Conservation (phyloP, 2,888 invertebrate genomes). For the Trachelus iudaicus region DNA sequence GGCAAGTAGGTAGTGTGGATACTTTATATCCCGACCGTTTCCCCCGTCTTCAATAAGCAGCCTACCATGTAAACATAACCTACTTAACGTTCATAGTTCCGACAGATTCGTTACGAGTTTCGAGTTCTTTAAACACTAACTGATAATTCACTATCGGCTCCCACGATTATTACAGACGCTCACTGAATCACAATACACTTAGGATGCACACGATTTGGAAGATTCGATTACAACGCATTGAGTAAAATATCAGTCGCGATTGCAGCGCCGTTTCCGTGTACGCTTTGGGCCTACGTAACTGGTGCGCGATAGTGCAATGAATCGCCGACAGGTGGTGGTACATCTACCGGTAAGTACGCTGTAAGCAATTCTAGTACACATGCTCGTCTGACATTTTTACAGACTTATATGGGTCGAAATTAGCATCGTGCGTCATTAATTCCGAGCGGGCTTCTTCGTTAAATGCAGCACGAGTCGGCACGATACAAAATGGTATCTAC, state of each 20-base stretch:
- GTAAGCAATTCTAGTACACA: constrained; percentile 46
- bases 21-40: not conserved
- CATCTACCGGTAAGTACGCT: not conserved
- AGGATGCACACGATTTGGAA: not conserved
- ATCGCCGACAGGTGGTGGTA: constrained; percentile 23
- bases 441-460: constrained; percentile 31
- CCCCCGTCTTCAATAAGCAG: not conserved
- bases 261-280: constrained; percentile 20
- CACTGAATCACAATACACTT: not conserved
- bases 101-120: not conserved
- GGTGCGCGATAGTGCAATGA: not conserved
- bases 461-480: not conserved
- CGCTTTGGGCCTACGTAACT: constrained; percentile 22
- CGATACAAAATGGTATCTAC: not conserved
- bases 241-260: constrained; percentile 29
- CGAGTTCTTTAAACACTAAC: not conserved
- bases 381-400: constrained; percentile 49
- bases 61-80: not conserved
- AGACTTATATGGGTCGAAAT: constrained; percentile 56
- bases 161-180: not conserved
- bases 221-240: not conserved
- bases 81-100: not conserved
- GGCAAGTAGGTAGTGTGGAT: not conserved
- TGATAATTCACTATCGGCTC: not conserved
- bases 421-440: constrained; percentile 55